phyloP scores from a whole-genome alignment of 2,113 vertebrate genomes.

The Craseonycteris thonglongyai region DNA sequence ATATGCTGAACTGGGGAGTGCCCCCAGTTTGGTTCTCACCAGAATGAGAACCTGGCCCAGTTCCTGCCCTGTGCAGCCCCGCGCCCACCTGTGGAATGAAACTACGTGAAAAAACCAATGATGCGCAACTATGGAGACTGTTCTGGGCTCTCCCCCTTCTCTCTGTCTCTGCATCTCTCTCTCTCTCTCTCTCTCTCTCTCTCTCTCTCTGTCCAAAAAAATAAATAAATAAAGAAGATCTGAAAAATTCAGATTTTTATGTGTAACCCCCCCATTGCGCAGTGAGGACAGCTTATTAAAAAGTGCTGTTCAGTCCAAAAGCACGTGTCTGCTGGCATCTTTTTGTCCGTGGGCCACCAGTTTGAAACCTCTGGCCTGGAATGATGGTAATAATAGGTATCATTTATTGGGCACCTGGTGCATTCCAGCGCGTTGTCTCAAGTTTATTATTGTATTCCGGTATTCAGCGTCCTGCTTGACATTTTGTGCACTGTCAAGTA shows the following conservation, averaged over 20 bases:
- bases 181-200: no score
- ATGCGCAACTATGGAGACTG: no score
- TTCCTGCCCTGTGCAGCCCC: no score
- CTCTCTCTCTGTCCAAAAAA: no score
- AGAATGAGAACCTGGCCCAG: no score
- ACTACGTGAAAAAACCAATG: no score
- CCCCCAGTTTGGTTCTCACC: no score
- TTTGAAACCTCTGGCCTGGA: background rate
- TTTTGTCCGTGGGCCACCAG: fast-evolving
- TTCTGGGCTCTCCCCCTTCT: no score
- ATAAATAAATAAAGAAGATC: no score
- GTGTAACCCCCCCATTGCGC: background rate
- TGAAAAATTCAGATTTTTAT: background rate
- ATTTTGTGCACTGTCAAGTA: background rate
- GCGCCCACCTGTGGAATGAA: no score
- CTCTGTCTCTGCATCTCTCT: no score
- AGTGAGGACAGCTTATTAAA: background rate
- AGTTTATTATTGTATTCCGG: background rate
- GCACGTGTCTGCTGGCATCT: background rate
- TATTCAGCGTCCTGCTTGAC: fast-evolving
- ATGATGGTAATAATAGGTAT: fast-evolving
- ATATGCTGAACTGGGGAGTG: no score
- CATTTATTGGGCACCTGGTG: background rate
- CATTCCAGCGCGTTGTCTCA: background rate
- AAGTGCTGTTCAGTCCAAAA: background rate